Evolutionary conservation across 2,888 invertebrate species (phyloP).

Genomic region (Drosophila incognita): DNA sequence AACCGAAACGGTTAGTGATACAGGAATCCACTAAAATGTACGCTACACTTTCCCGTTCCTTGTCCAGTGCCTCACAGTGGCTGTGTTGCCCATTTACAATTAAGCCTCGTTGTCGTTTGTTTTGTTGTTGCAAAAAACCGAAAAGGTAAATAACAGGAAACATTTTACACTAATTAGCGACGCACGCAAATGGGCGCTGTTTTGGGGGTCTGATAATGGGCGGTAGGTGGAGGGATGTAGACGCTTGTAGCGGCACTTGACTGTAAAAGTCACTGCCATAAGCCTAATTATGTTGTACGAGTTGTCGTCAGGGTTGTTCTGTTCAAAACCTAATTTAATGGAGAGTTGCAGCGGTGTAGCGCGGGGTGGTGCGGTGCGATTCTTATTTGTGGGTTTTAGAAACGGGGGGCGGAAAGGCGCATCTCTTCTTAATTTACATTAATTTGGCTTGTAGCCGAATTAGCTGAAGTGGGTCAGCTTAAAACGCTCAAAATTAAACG

Average conservation of each 20-base stretch:
- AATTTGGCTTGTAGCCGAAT: conserved; percentile 48
- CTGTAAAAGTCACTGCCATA: conserved; percentile 74
- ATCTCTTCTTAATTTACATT: conserved; percentile 60
- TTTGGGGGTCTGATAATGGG: neutral
- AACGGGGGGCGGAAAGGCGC: neutral
- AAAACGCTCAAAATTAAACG: neutral
- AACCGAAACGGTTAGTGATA: conserved; percentile 56
- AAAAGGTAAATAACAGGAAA: conserved; percentile 81
- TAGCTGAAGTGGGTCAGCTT: conserved; percentile 47
- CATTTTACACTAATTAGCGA: conserved; percentile 80
- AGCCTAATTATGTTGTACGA: conserved; percentile 77
- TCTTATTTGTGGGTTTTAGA: conserved; percentile 46
- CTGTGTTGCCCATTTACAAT: conserved; percentile 62
- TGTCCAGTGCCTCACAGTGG: conserved; percentile 9
- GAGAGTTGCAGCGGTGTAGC: neutral
- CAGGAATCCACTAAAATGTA: conserved; percentile 46
- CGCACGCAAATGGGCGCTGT: conserved; percentile 72
- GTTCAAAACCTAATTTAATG: conserved; percentile 46
- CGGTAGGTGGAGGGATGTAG: neutral
- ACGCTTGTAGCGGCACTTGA: conserved; percentile 46
- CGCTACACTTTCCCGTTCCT: neutral
- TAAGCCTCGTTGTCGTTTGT: conserved; percentile 55
- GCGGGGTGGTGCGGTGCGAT: conserved; percentile 10
- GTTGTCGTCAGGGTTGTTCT: conserved; percentile 58
- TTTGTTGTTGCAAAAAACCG: conserved; percentile 66